Evolutionary conservation across 2,888 invertebrate genomes (phyloP), one percentile per base, ranked within the genome.

Genomic region (Philereme vetulata): DNA sequence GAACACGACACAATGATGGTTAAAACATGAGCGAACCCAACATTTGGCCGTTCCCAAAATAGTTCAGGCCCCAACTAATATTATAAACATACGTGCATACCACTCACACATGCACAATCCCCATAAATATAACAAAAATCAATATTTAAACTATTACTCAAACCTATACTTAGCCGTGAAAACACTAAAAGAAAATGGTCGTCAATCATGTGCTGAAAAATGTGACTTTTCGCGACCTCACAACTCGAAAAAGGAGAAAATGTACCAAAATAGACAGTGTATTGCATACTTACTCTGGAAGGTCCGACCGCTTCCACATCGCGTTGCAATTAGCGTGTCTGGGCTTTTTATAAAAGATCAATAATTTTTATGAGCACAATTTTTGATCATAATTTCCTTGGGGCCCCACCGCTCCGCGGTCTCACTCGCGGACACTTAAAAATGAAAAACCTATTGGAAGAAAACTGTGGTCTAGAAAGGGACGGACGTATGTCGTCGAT

Each of bases 301-400:
- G 76, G 77, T 71, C 80, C 79, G 76, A 70, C 65, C 75, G 77
- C 70, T 74, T 66, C 70, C 77, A 76, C 83, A 82, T 82, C 83
- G 82, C 86, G 78, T 82, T 87, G 83, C 88, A 86, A 88, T 87
- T 87, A 86, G 78, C 74, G 70, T 70, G 59, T 53, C 72, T 84
- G 78, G 81, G 82, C 85, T 84, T 89, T 87, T 88, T 85, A 86
- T 85, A 86, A 79, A 91, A 90, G 90, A 92, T 92, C 92, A 92
- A 92, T 92, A 92, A 85, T 86, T 90, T 91, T 90, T 89, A 87
- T 85, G 85, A 86, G 86, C 80, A 85, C 85, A 78, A 83, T 80
- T 84, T 80, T 79, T 79, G 90, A 88, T 89, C 88, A 89, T 91
- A 89, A 90, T 90, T 90, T 89, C 86, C 85, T 78, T 76, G 77